phyloP scores from a whole-genome alignment of 1,140 invertebrate species.

The Idris sp. region DNA sequence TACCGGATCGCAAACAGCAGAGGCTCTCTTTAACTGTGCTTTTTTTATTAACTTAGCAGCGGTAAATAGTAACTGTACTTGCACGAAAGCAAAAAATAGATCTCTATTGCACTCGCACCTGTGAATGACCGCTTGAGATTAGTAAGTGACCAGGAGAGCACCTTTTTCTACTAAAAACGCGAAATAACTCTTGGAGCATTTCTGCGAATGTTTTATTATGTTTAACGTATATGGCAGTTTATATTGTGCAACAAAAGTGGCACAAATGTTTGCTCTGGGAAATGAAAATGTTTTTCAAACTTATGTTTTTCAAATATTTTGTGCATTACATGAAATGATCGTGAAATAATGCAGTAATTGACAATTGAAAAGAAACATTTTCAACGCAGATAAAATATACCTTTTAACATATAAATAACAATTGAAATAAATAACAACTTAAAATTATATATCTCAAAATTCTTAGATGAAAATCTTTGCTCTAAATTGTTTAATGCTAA shows the following conservation, averaged over 20 bases:
- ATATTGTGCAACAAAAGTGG: neutral
- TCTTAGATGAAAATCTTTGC: no score
- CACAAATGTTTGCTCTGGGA: neutral
- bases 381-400: no score
- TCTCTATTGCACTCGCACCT: constrained; percentile 3
- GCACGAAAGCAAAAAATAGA: constrained; percentile 23
- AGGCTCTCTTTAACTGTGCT: constrained; percentile 22
- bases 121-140: constrained; percentile 39
- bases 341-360: no score
- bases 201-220: constrained; percentile 7
- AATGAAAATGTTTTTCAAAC: no score
- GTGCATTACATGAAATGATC: no score
- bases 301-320: no score
- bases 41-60: constrained; percentile 19
- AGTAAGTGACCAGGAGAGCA: constrained; percentile 8
- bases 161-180: neutral
- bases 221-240: neutral
- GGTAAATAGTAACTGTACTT: constrained; percentile 42
- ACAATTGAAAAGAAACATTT: no score
- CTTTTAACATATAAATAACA: no score
- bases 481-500: no score
- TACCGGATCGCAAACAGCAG: constrained; percentile 12
- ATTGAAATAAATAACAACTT: no score
- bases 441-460: no score
- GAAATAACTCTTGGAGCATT: constrained; percentile 1